Evolutionary conservation across 1,140 invertebrate genomes (phyloP).

Genomic region (Drosophila malerkotliana): DNA sequence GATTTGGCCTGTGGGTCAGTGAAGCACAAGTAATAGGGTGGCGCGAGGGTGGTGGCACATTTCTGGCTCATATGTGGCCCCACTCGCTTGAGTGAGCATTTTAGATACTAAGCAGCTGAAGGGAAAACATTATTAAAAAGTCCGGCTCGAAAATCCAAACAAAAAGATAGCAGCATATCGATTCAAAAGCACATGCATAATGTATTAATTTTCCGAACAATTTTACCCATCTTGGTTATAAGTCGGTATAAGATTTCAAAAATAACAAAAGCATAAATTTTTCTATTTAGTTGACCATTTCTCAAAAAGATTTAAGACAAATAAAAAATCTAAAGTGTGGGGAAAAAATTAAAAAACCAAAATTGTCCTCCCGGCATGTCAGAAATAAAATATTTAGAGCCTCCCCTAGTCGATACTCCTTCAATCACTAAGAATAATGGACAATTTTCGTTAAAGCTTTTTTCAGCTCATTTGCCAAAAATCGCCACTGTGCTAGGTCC

Average conservation of each 20-base stretch:
- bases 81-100: constrained; percentile 59
- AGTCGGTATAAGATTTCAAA: constrained; percentile 20
- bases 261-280: constrained; percentile 59
- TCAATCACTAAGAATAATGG: no score
- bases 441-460: not conserved
- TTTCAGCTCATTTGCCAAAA: not conserved
- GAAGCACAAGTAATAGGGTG: constrained; percentile 66
- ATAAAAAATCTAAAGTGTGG: no score
- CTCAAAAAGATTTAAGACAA: no score
- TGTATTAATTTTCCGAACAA: constrained; percentile 47
- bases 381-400: constrained; percentile 50
- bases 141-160: constrained; percentile 15
- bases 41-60: constrained; percentile 24
- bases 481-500: not conserved
- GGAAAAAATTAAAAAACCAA: no score
- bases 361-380: constrained; percentile 33
- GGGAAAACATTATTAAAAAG: constrained; percentile 45
- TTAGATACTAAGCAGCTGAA: constrained; percentile 63
- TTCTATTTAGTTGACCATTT: not conserved
- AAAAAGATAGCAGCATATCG: constrained; percentile 39
- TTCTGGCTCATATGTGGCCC: constrained; percentile 37
- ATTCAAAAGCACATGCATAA: constrained; percentile 57
- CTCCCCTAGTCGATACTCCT: constrained; percentile 10
- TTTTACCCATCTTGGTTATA: constrained; percentile 10
- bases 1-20: constrained; percentile 71